Evolutionary conservation across 2,113 vertebrate species (phyloP).

Genomic region (Recurvirostra avosetta): DNA sequence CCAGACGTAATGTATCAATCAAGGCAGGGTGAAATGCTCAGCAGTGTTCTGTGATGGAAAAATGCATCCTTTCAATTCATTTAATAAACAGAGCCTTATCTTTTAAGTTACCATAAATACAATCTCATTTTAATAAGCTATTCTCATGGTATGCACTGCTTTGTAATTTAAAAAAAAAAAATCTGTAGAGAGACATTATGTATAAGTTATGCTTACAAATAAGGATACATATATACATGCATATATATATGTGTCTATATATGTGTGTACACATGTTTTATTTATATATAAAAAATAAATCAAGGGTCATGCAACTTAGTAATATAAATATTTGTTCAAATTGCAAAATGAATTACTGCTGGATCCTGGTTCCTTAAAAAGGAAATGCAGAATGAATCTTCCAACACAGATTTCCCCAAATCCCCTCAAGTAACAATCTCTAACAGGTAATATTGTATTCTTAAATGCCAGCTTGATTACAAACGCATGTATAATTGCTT

Average conservation of each 20-base stretch:
- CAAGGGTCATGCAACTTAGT: not conserved
- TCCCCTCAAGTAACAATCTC: not conserved
- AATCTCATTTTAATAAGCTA: not conserved
- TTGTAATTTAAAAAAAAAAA: not conserved
- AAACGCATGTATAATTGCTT: not conserved
- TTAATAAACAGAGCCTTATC: not conserved
- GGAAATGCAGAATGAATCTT: not conserved
- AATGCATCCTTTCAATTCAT: not conserved
- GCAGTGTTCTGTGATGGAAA: not conserved
- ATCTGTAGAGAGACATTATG: not conserved
- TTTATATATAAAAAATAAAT: not conserved
- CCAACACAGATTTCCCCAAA: not conserved
- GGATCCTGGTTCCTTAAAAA: not conserved
- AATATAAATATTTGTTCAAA: not conserved
- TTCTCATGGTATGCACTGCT: not conserved
- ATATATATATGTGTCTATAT: too few species aligned
- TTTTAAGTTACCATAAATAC: not conserved
- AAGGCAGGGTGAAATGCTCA: not conserved
- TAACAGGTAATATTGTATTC: not conserved
- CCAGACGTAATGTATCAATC: not conserved
- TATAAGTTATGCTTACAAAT: not conserved
- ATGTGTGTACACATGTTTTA: fast-evolving
- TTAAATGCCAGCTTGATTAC: not conserved
- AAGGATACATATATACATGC: not conserved
- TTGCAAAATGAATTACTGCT: not conserved